These are phyloP conservation scores for Nemapogon koenigi DNA, from an alignment of 2,888 invertebrate genomes.

Conservation along the genomic window DNA sequence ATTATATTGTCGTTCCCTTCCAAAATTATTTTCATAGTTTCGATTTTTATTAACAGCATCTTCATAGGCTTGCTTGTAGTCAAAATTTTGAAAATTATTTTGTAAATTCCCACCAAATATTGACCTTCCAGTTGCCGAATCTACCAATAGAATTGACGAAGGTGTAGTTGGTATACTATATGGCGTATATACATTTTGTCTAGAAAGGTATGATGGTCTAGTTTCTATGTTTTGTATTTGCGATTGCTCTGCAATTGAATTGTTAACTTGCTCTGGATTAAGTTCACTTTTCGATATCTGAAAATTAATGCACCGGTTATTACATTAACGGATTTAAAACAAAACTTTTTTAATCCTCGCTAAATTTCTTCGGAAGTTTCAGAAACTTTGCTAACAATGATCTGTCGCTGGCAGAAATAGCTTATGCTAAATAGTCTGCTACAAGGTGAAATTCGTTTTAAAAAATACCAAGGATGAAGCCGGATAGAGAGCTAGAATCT, in stretches of 20 bases:
- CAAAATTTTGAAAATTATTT: conserved; percentile 5
- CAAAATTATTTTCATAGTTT: conserved; percentile 7
- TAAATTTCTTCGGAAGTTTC: too few relatives aligned
- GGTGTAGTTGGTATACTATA: conserved; percentile 17
- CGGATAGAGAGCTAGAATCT: too few relatives aligned
- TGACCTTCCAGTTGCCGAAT: conserved; percentile 12
- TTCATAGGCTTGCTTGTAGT: conserved; percentile 20
- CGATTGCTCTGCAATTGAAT: conserved; percentile 25
- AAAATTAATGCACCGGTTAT: too few relatives aligned
- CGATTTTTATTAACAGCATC: conserved; percentile 19
- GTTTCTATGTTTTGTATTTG: conserved; percentile 21
- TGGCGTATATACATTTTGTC: conserved; percentile 25
- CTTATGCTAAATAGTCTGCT: background rate
- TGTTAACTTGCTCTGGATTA: conserved; percentile 24
- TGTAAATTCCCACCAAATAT: conserved; percentile 15
- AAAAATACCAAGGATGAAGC: too few relatives aligned
- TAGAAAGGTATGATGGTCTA: conserved; percentile 23
- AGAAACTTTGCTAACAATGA: background rate
- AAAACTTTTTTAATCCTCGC: too few relatives aligned
- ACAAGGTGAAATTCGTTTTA: background rate
- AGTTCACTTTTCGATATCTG: conserved; percentile 41
- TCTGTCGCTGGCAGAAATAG: background rate
- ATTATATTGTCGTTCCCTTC: conserved; percentile 23
- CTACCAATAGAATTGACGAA: conserved; percentile 7
- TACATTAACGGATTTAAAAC: too few relatives aligned